Base-by-base conservation (phyloP, 2,888 invertebrate genomes). In the Phaedon cochleariae region DNA sequence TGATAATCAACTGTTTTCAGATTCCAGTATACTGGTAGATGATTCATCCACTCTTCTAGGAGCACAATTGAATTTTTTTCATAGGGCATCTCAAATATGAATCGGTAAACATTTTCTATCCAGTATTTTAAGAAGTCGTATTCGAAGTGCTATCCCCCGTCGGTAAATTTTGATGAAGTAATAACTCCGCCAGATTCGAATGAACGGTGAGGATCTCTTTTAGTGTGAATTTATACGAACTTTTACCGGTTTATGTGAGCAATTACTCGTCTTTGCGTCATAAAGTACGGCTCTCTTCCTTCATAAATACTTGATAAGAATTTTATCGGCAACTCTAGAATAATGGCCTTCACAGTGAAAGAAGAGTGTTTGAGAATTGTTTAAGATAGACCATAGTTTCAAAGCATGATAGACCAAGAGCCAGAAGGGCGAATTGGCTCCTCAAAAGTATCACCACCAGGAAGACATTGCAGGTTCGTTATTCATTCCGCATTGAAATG, bases 321-420 rank as follows among this genome's bases (percentile, higher is more conserved):
- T 54, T 54, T 54, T 54, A 54, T 54, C 53, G 53, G 53, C n/a
- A 34, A 34, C 31, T 34, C 12, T 54, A 31, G 31, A 52, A 29
- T 29, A 21, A 20, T 31, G 34, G 34, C 10, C 12, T 10, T 17
- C 20, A 21, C n/a, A 18, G n/a, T 18, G 37, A 34, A 53, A 34
- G 9, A 34, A 2, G 31, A 34, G 52, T 26, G 52, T 10, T 12
- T 10, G 10, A 9, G 12, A 52, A 29, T 31, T 29, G 52, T 52
- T 52, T 22, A n/a, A 31, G 9, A 12, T 12, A n/a, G n/a, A n/a
- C n/a, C n/a, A n/a, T n/a, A n/a, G n/a, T n/a, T n/a, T n/a, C n/a
- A n/a, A n/a, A n/a, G n/a, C n/a, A n/a, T n/a, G n/a, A n/a, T n/a
- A n/a, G n/a, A n/a, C n/a, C n/a, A n/a, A n/a, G n/a, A n/a, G n/a